phyloP scores from a whole-genome alignment of 1,140 invertebrate species.

The Trichoplusia ni region DNA sequence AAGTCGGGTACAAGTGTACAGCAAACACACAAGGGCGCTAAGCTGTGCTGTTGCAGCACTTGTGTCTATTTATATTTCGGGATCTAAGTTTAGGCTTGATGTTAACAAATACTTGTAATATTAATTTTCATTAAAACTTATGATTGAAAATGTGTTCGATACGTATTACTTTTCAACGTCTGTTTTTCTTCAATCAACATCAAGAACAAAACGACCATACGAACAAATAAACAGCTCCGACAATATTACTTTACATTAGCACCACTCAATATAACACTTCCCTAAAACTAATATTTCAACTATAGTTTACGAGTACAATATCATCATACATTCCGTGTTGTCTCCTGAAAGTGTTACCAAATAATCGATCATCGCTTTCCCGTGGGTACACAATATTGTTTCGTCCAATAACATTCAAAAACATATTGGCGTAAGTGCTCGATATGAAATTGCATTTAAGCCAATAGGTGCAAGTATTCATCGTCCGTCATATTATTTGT shows the following conservation, averaged over 20 bases:
- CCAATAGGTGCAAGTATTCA: constrained; percentile 65
- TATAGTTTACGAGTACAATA: not conserved
- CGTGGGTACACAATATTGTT: constrained; percentile 2
- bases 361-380: constrained; percentile 16
- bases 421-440: constrained; percentile 28
- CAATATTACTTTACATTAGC: no score
- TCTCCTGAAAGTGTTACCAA: not conserved
- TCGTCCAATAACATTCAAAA: constrained; percentile 28
- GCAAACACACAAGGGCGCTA: constrained; percentile 30
- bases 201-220: no score
- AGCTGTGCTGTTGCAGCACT: constrained; percentile 39
- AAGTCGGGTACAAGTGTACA: constrained; percentile 20
- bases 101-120: no score
- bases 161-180: no score
- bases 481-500: constrained; percentile 77
- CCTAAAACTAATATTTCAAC: no score
- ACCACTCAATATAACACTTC: no score
- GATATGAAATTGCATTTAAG: constrained; percentile 60
- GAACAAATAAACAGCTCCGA: no score
- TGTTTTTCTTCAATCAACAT: no score
- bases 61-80: constrained; percentile 46
- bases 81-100: no score
- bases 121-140: no score
- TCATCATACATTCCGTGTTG: not conserved
- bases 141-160: no score